These are phyloP conservation scores for Erpornis zantholeuca DNA, from an alignment of 2,113 vertebrate species.

Conservation along the genomic window DNA sequence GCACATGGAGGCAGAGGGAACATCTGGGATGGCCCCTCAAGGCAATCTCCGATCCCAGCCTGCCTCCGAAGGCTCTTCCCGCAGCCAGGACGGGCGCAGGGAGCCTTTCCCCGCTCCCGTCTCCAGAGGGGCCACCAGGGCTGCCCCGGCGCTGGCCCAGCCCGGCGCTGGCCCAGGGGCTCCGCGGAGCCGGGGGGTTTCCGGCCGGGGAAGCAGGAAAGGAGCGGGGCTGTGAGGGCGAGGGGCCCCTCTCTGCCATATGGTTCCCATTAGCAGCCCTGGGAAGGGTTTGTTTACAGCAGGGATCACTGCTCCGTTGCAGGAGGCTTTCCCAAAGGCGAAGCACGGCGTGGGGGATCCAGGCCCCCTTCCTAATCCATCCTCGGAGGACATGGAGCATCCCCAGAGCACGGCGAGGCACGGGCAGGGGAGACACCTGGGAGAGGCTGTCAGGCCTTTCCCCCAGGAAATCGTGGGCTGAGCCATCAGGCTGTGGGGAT, in stretches of 20 bases:
- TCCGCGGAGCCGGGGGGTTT: background rate
- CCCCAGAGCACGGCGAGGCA: accelerated
- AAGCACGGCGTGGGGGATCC: accelerated
- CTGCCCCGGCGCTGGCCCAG: background rate
- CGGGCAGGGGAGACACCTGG: background rate
- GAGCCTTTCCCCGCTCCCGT: background rate
- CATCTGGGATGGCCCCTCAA: background rate
- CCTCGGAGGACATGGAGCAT: accelerated
- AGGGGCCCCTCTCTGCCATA: conserved; percentile 25
- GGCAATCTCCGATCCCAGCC: accelerated
- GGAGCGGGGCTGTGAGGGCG: background rate
- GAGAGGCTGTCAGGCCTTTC: background rate
- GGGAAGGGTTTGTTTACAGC: background rate
- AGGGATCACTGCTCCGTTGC: background rate
- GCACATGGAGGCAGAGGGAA: background rate
- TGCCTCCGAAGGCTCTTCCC: background rate
- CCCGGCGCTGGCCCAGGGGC: background rate
- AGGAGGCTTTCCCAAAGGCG: background rate
- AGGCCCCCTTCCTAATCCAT: background rate
- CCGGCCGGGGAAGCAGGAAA: background rate
- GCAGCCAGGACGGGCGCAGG: accelerated
- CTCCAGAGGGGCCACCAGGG: background rate
- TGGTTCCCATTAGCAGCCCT: conserved; percentile 36
- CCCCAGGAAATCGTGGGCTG: accelerated
- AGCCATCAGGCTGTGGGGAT: background rate